Evolutionary conservation across 2,888 invertebrate genomes (phyloP), one percentile per base, ranked within the genome.

Genomic region (Drosophila limbata): DNA sequence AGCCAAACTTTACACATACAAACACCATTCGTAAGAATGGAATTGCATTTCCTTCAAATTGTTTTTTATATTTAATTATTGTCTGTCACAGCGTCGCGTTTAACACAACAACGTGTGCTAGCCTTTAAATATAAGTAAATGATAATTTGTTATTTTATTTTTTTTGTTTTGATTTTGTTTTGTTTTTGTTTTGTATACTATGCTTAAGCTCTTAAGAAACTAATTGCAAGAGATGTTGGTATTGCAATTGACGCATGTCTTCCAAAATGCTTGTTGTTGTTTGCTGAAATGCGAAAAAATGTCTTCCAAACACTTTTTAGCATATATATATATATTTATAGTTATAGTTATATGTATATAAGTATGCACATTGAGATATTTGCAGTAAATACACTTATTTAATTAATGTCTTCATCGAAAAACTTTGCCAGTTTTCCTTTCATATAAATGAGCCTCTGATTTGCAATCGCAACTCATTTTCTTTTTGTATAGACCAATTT

Each of bases 31-130:
- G n/a, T 39, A 17, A 21, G 11, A 39, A 39, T 52, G 25, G 2
- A 25, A 15, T 39, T 52, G 19, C 21, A 25, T 44, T 10, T 59
- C 17, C 57, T 55, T 48, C 69, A 48, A 45, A 28, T 73, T 75
- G 56, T 74, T 73, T 74, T 73, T 47, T 76, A 73, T 71, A 76
- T 76, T 81, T 82, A 87, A 85, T 92, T 92, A 92, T 93, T 93
- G 92, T 92, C 92, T 91, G 91, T 92, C 92, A 92, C 92, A 93
- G 93, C 92, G 91, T 92, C 89, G 88, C 84, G 88, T 86, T 86
- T 69, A 75, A 68, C 79, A 85, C 83, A 83, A 83, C 84, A 85
- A 82, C 84, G 84, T 84, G 84, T 84, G 84, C 71, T 79, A 71
- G 66, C 59, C 42, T 69, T 80, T 73, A 74, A 85, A 82, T 86